These are phyloP conservation scores for Sebastes vulpes DNA, from an alignment of 2,797 vertebrate species.

Conservation along the genomic window DNA sequence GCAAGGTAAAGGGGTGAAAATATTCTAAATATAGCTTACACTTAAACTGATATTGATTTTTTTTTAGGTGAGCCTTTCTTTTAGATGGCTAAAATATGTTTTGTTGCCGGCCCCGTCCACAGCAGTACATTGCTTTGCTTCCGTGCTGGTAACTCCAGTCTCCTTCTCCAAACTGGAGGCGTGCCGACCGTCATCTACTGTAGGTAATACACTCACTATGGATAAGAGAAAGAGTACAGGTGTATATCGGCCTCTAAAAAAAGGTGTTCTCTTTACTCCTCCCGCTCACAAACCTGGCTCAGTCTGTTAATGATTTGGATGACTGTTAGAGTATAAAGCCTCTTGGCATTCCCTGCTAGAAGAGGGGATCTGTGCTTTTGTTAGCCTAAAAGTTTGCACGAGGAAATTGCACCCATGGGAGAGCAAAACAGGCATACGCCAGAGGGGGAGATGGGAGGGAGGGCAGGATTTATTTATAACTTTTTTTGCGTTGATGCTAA, in stretches of 20 bases:
- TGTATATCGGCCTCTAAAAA: slow-evolving; percentile 1
- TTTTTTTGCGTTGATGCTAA: slow-evolving; percentile 63
- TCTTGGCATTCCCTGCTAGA: slow-evolving; percentile 61
- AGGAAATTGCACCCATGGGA: slow-evolving; percentile 83
- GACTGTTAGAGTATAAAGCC: slow-evolving; percentile 64
- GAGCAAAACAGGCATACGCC: slow-evolving; percentile 56
- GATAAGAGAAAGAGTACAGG: slow-evolving; percentile 19
- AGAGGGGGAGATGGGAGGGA: slow-evolving; percentile 47
- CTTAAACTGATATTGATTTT: no score
- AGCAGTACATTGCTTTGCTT: no score
- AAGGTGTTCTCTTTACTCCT: slow-evolving; percentile 6
- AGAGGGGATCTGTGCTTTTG: slow-evolving; percentile 67
- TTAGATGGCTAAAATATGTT: no score
- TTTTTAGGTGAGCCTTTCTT: no score
- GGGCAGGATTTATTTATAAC: slow-evolving; percentile 76
- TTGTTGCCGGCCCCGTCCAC: no score
- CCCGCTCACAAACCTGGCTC: slow-evolving; percentile 53
- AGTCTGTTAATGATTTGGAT: slow-evolving; percentile 70
- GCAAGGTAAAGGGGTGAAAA: no score
- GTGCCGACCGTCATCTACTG: no score
- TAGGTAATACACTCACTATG: no score
- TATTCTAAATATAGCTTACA: no score
- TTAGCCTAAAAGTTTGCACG: slow-evolving; percentile 81
- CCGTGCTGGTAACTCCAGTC: no score
- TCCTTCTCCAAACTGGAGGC: no score